Evolutionary conservation across 1,140 invertebrate genomes (phyloP).

Genomic region (Orussus abietinus): DNA sequence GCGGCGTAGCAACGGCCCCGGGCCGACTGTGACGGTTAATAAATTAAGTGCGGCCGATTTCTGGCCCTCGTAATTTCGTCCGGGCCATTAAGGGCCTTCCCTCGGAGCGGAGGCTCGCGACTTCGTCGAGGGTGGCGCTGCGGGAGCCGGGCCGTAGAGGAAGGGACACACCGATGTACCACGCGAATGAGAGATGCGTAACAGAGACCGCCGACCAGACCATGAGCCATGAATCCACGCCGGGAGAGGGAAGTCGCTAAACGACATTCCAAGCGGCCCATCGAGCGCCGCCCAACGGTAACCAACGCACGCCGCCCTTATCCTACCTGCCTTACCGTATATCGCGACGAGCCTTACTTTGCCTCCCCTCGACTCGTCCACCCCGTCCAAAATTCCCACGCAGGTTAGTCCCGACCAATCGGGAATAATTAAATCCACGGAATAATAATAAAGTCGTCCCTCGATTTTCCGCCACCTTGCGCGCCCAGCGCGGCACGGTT

Average conservation of each 20-base stretch:
- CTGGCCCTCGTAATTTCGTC: constrained; percentile 7
- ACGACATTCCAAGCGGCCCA: constrained; percentile 48
- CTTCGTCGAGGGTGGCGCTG: background rate
- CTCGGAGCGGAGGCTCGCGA: background rate
- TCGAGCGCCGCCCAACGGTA: constrained; percentile 51
- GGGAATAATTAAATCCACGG: background rate
- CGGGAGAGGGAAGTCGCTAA: constrained; percentile 48
- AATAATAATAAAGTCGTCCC: background rate
- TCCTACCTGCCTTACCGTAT: constrained; percentile 31
- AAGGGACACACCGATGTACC: too few relatives aligned
- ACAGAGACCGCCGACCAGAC: constrained; percentile 21
- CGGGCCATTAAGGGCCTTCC: constrained; percentile 7
- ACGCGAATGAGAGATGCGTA: constrained; percentile 2
- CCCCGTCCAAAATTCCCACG: too few relatives aligned
- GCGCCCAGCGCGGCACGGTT: too few relatives aligned
- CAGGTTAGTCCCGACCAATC: too few relatives aligned
- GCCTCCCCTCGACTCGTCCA: too few relatives aligned
- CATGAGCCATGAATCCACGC: too few relatives aligned
- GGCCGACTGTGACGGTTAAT: too few relatives aligned
- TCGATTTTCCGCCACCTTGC: too few relatives aligned
- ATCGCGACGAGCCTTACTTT: too few relatives aligned
- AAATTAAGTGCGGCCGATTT: constrained; percentile 15
- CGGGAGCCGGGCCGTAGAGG: constrained; percentile 4
- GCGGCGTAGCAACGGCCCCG: too few relatives aligned
- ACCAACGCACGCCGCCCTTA: constrained; percentile 43